Base-by-base conservation (phyloP, 2,888 invertebrate species). In the Pyrocoelia pectoralis region DNA sequence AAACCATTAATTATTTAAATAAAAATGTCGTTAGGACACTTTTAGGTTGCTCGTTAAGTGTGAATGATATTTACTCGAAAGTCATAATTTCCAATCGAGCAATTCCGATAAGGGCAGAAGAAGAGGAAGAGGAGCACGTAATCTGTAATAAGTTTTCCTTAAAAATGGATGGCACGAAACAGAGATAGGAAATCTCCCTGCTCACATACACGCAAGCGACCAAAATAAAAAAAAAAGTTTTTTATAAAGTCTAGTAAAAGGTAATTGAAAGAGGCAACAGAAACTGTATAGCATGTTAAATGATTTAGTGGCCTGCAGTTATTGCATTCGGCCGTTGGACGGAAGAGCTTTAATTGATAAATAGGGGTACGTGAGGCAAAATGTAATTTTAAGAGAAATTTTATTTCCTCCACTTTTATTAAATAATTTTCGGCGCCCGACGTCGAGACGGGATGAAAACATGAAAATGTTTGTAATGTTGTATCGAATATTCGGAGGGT, bases 341-440 rank as follows among this genome's bases (percentile, higher is more conserved):
- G 62, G 68, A 65, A 71, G 71, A 61, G 70, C 73, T 76, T 77
- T 77, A 77, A 78, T 77, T 79, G 77, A 78, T 78, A 78, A 78
- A 77, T 77, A 75, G 74, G 71, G 68, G 74, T 72, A 76, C 77
- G 76, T 77, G 77, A 74, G 66, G 67, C 66, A 56, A 68, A 69
- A 72, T 51, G 66, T 68, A 70, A 72, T 72, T 69, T 53, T 38
- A 54, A 6, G 6, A 6, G 52, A 65, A 65, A 54, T 61, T 65
- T 61, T 56, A 61, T 57, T 65, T 43, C 54, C 24, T 54, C 29
- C 15, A 40, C 13, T 58, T 53, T 65, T 56, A 61, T 61, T 65
- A 65, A 65, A 61, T 65, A 65, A 65, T 59, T 65, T 63, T 63
- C 56, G 29, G 10, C 55, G 33, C 48, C 6, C 24, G 24, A 24